Conservation (phyloP, 37 sponge, comb jelly and placozoan species). For the Crambe crambe region DNA sequence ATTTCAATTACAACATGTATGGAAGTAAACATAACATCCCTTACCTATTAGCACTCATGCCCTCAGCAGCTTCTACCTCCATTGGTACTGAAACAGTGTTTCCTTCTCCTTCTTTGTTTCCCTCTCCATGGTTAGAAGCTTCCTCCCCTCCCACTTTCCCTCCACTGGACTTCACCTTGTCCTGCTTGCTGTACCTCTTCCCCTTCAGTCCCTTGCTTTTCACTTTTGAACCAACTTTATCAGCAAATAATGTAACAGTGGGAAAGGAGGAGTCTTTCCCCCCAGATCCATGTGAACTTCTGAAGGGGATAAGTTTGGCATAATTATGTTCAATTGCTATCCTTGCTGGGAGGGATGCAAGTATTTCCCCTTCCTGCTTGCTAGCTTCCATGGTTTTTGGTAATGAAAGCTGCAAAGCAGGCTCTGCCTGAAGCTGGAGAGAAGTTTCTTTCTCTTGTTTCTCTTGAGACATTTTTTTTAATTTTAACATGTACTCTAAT, state of each 20-base stretch:
- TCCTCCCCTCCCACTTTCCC: not conserved
- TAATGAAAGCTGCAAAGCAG: not conserved
- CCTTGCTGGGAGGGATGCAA: not conserved
- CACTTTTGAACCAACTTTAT: not conserved
- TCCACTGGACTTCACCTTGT: not conserved
- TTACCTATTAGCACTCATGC: not conserved
- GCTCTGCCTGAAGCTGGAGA: not conserved
- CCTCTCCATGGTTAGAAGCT: not conserved
- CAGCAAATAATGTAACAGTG: conserved; percentile 34
- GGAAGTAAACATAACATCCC: not conserved
- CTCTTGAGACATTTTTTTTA: no score
- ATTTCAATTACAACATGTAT: not conserved
- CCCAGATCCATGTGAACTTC: conserved; percentile 13
- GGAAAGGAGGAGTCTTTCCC: conserved; percentile 26
- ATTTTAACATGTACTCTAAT: not conserved
- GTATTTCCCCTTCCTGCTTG: not conserved
- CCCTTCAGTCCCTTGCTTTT: not conserved
- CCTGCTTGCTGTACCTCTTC: not conserved
- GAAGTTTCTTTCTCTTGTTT: no score
- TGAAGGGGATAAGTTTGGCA: conserved; percentile 31
- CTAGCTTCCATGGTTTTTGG: not conserved
- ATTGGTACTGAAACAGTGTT: not conserved
- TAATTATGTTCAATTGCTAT: conserved; percentile 65
- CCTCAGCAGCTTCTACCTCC: not conserved
- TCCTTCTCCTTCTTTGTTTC: not conserved